These are phyloP conservation scores for Eustalomyia histrio DNA, from an alignment of 2,888 invertebrate species.

Conservation along the genomic window DNA sequence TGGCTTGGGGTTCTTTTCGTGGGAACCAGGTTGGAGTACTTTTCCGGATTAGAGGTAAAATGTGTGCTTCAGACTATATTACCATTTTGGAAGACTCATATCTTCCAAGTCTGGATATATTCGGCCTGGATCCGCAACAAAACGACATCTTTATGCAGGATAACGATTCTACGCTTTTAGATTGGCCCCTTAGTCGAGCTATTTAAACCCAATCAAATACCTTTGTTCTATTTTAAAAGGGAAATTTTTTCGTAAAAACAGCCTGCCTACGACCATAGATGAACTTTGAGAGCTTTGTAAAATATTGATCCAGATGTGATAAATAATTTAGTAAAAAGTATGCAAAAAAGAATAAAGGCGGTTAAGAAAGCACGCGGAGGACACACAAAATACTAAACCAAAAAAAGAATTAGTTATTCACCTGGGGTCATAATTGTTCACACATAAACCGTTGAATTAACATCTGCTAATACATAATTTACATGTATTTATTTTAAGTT, in stretches of 20 bases:
- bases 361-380: background rate
- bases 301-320: background rate
- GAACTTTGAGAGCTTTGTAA: background rate
- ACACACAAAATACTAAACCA: background rate
- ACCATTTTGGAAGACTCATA: background rate
- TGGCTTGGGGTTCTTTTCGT: background rate
- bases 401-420: background rate
- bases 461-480: too few species aligned
- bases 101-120: slow-evolving; percentile 2
- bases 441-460: too few species aligned
- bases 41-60: background rate
- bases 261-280: background rate
- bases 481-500: background rate
- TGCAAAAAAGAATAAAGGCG: background rate
- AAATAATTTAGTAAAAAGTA: background rate
- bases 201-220: background rate
- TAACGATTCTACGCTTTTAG: background rate
- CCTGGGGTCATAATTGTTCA: background rate
- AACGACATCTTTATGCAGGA: too few species aligned
- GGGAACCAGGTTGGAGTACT: background rate
- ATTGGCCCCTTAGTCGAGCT: background rate
- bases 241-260: background rate
- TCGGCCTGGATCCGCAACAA: background rate
- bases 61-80: too few species aligned
- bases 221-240: background rate